These are phyloP conservation scores for Caenorhabditis sulstoni DNA, from an alignment of 2,888 invertebrate genomes.

Conservation along the genomic window DNA sequence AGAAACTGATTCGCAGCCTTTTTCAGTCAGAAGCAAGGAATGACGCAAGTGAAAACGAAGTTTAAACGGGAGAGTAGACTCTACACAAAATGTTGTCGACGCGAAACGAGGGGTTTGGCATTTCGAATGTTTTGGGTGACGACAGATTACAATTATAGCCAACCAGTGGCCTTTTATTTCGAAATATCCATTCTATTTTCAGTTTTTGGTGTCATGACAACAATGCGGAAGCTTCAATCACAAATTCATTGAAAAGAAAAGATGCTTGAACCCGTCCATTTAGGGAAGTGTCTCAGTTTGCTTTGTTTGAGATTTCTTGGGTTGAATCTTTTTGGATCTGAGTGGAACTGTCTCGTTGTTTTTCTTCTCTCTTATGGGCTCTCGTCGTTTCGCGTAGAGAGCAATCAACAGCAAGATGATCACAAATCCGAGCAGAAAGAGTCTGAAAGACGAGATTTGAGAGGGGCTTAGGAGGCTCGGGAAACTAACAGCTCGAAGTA, in stretches of 20 bases:
- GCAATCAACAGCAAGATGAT: conserved; percentile 17
- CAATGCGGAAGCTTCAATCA: too few relatives aligned
- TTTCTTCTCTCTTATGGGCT: conserved; percentile 3
- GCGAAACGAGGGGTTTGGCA: too few relatives aligned
- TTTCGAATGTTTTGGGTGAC: too few relatives aligned
- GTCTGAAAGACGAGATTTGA: conserved; percentile 10
- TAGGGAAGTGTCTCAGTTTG: not conserved
- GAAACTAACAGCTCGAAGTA: conserved; percentile 35
- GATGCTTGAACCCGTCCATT: not conserved
- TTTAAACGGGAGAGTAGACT: too few relatives aligned
- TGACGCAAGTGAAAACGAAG: not conserved
- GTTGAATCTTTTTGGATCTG: conserved; percentile 2
- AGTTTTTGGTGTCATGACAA: too few relatives aligned
- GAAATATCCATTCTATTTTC: too few relatives aligned
- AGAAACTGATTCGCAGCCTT: not conserved
- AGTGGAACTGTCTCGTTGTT: not conserved
- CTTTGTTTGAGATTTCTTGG: not conserved
- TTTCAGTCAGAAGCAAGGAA: conserved; percentile 6
- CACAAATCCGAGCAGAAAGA: conserved; percentile 36
- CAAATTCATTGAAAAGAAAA: too few relatives aligned
- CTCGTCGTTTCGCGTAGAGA: conserved; percentile 18
- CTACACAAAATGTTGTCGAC: too few relatives aligned
- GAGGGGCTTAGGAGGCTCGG: not conserved
- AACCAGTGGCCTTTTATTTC: too few relatives aligned
- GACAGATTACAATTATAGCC: too few relatives aligned